phyloP scores from a whole-genome alignment of 2,888 invertebrate genomes.

The Limnephilus rhombicus region DNA sequence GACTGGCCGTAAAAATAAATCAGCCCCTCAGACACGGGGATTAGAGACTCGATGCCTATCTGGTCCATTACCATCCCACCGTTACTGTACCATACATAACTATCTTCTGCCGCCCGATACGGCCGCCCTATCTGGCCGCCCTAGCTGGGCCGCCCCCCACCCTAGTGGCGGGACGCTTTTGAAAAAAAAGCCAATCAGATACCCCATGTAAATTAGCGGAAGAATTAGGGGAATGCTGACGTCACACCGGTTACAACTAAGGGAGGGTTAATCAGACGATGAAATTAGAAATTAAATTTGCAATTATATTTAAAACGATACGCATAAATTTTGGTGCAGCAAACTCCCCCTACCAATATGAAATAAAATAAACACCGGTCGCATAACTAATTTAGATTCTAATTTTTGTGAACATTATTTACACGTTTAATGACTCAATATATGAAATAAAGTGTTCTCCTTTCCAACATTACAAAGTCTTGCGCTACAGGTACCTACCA shows the following conservation, averaged over 20 bases:
- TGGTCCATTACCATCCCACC: constrained; percentile 33
- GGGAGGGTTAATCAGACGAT: constrained; percentile 29
- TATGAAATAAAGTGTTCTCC: too few species aligned
- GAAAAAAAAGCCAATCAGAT: constrained; percentile 47
- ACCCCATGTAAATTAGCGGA: constrained; percentile 47
- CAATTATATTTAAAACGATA: background rate
- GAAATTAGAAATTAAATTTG: background rate
- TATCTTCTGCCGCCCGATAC: constrained; percentile 12
- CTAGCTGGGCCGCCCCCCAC: background rate
- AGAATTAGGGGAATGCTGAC: constrained; percentile 42
- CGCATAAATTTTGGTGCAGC: background rate
- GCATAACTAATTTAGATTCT: background rate
- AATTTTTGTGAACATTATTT: too few species aligned
- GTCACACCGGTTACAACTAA: background rate
- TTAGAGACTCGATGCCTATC: constrained; percentile 47
- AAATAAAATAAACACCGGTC: background rate
- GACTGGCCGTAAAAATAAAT: constrained; percentile 64
- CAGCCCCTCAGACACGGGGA: constrained; percentile 52
- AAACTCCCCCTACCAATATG: background rate
- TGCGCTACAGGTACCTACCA: too few species aligned
- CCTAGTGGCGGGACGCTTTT: background rate
- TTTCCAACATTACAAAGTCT: too few species aligned
- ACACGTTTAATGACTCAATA: too few species aligned
- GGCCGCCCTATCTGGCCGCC: background rate
- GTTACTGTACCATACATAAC: constrained; percentile 10